phyloP scores from a whole-genome alignment of 2,888 invertebrate genomes.

The Capitulum mitella region DNA sequence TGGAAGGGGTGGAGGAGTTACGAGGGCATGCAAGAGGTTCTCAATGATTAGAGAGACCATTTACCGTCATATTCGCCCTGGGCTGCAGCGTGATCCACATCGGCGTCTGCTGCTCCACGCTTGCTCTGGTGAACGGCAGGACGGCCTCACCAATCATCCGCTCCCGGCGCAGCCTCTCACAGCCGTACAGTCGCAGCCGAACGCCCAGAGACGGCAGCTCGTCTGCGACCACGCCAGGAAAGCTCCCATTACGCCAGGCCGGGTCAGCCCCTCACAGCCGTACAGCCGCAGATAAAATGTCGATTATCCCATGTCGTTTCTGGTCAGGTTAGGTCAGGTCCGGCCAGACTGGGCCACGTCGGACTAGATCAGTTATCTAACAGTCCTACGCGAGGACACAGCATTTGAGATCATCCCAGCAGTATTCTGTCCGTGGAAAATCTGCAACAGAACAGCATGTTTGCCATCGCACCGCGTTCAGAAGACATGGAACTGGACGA shows the following conservation, averaged over 20 bases:
- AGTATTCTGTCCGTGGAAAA: too few relatives aligned
- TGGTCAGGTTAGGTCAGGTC: conserved; percentile 28
- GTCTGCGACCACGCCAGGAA: conserved; percentile 50
- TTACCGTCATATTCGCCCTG: conserved; percentile 42
- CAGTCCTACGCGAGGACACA: too few relatives aligned
- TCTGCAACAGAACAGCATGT: too few relatives aligned
- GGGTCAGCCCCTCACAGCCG: conserved; percentile 83
- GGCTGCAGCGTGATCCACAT: conserved; percentile 77
- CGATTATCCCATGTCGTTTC: conserved; percentile 86
- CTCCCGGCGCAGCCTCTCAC: conserved; percentile 86
- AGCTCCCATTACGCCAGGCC: conserved; percentile 72
- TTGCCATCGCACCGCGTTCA: too few relatives aligned
- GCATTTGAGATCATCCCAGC: too few relatives aligned
- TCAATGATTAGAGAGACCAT: too few relatives aligned
- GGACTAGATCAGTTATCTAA: too few relatives aligned
- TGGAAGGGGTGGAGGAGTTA: too few relatives aligned
- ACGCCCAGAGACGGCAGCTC: conserved; percentile 88
- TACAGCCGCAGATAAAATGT: too few relatives aligned
- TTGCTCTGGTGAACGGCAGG: conserved; percentile 80
- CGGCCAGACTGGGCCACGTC: too few relatives aligned
- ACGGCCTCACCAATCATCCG: conserved; percentile 83
- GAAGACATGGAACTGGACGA: too few relatives aligned
- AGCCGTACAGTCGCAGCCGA: conserved; percentile 80
- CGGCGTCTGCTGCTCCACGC: conserved; percentile 81
- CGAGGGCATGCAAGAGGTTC: too few relatives aligned